Percentiles rank a stretch among this genome's conserved stretches.
These are phyloP conservation scores for Hycleus phaleratus DNA, from an alignment of 1,140 invertebrate species.

Conservation along the genomic window DNA sequence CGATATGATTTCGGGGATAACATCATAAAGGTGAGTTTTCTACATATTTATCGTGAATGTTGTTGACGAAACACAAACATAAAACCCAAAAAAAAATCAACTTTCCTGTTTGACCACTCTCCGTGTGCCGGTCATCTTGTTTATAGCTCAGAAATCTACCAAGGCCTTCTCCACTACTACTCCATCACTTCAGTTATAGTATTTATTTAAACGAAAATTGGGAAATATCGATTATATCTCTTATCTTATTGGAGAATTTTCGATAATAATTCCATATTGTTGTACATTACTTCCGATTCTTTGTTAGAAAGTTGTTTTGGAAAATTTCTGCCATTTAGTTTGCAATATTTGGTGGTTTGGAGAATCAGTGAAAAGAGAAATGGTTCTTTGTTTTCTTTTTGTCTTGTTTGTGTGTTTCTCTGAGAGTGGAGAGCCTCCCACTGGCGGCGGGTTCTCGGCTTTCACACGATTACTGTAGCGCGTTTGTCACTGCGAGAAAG, in stretches of 20 bases:
- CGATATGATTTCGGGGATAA: conserved; percentile 39
- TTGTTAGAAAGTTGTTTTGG: not conserved
- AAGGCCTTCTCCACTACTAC: too few relatives aligned
- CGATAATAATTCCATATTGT: not conserved
- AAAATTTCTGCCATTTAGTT: not conserved
- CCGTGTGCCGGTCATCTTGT: not conserved
- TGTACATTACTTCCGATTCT: not conserved
- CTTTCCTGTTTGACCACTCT: conserved; percentile 5
- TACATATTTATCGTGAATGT: not conserved
- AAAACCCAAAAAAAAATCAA: conserved; percentile 4
- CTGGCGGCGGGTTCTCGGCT: conserved; percentile 18
- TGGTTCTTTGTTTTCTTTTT: conserved; percentile 1
- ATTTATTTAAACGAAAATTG: not conserved
- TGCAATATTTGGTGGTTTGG: not conserved
- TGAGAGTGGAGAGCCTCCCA: conserved; percentile 18
- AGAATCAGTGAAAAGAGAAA: conserved; percentile 27
- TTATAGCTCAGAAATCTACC: too few relatives aligned
- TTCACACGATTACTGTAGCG: conserved; percentile 19
- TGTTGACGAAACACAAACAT: not conserved
- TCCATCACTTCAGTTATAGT: not conserved
- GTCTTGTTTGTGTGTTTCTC: too few relatives aligned
- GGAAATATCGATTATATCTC: too few relatives aligned
- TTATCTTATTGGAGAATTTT: too few relatives aligned
- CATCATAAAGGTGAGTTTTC: conserved; percentile 35
- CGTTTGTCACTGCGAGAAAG: conserved; percentile 33